These are phyloP conservation scores for Tapirus terrestris DNA, from an alignment of 2,113 vertebrate genomes.

Conservation along the genomic window DNA sequence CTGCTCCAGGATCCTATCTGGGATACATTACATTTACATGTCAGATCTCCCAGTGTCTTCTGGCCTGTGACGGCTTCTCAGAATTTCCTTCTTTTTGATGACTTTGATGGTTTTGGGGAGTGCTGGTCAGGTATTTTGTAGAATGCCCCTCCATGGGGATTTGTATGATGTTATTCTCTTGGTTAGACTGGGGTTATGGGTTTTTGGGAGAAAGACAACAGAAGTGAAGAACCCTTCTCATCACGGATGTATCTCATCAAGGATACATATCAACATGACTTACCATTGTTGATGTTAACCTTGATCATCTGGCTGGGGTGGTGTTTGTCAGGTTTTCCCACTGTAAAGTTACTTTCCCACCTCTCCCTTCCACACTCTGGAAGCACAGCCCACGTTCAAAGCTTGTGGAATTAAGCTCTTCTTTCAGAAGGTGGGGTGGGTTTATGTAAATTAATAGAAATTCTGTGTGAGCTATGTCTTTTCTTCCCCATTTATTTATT, in stretches of 20 bases:
- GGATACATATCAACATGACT: no score
- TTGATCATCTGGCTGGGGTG: background rate
- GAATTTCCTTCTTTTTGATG: background rate
- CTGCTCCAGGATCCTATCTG: background rate
- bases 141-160: background rate
- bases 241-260: background rate
- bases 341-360: background rate
- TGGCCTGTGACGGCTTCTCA: background rate
- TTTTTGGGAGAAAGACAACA: background rate
- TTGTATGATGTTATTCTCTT: background rate
- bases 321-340: background rate
- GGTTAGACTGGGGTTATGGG: background rate
- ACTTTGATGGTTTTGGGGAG: background rate
- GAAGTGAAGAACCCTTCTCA: background rate
- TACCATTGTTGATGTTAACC: background rate
- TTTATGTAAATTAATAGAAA: background rate
- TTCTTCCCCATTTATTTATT: background rate
- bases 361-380: no score
- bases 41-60: background rate
- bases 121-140: background rate
- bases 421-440: background rate
- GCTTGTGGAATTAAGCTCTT: background rate
- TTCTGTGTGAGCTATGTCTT: slow-evolving; percentile 1
- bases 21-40: background rate
- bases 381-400: background rate